Conservation (phyloP, 2,113 vertebrate genomes). For the Kryptolebias marmoratus region DNA sequence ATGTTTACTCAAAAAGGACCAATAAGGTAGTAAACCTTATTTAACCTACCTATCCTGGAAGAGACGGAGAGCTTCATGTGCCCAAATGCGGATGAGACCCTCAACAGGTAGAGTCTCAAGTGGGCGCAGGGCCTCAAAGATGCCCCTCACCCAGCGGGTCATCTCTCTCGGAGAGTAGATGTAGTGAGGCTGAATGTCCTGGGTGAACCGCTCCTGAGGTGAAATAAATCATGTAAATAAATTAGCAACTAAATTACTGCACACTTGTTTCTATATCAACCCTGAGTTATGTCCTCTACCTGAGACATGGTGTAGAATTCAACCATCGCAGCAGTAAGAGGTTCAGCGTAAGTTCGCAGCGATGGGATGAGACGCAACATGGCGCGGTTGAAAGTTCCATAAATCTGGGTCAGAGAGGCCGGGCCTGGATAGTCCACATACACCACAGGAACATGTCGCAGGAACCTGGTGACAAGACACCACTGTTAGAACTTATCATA, state of each 20-base stretch:
- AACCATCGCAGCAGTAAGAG: conserved; percentile 98
- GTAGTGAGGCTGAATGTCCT: conserved; percentile 98
- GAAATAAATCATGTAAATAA: not conserved
- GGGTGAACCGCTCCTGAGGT: conserved; percentile 94
- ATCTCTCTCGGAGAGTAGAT: conserved; percentile 99
- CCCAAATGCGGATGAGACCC: conserved; percentile 98
- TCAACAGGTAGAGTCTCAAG: conserved; percentile 97
- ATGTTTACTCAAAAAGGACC: not conserved
- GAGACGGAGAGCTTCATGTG: conserved; percentile 96
- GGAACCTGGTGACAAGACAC: conserved; percentile 81
- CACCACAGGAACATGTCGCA: conserved; percentile 96
- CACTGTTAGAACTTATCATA: not conserved
- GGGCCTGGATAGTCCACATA: conserved; percentile 99
- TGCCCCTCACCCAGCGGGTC: conserved; percentile 97
- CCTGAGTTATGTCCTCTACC: conserved; percentile 71
- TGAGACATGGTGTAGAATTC: conserved; percentile 99
- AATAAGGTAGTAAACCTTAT: not conserved
- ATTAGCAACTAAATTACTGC: not conserved
- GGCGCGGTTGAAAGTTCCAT: conserved; percentile 97
- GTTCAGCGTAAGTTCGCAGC: conserved; percentile 93
- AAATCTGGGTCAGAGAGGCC: conserved; percentile 97
- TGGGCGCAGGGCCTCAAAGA: conserved; percentile 94
- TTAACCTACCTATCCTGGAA: conserved; percentile 94
- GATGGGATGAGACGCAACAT: conserved; percentile 97
- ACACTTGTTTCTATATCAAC: not conserved